Percentiles rank a stretch among this genome's conserved stretches.
These are phyloP conservation scores for Carassius carassius DNA, from an alignment of 2,113 vertebrate species.

Conservation along the genomic window DNA sequence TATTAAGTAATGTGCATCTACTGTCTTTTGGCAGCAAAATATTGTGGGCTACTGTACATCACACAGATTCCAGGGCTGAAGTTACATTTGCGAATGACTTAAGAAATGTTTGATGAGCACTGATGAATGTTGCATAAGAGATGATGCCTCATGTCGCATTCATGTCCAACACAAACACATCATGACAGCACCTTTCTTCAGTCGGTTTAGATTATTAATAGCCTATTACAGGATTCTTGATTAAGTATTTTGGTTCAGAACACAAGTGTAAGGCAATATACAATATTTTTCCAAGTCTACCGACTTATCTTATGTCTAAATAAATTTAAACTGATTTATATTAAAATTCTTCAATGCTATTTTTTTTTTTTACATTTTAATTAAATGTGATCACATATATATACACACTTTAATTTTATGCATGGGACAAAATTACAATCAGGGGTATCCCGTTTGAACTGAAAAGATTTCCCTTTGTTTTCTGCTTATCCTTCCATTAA, in stretches of 20 bases:
- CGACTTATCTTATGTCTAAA: not conserved
- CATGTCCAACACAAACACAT: not conserved
- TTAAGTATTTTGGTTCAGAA: not conserved
- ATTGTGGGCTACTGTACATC: not conserved
- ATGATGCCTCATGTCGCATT: too few species aligned
- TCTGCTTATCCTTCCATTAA: too few species aligned
- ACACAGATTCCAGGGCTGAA: slow-evolving; percentile 3
- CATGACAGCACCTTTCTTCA: not conserved
- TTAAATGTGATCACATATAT: not conserved
- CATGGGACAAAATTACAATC: too few species aligned
- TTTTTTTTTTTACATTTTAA: not conserved
- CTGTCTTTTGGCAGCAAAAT: not conserved
- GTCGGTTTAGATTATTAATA: too few species aligned
- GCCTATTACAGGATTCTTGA: not conserved
- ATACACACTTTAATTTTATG: too few species aligned
- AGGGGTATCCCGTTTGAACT: too few species aligned
- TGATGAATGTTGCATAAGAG: not conserved
- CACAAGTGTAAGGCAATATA: not conserved
- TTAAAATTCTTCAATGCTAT: not conserved
- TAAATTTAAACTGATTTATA: not conserved
- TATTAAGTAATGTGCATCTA: not conserved
- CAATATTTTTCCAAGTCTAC: not conserved
- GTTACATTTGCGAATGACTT: not conserved
- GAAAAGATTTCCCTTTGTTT: too few species aligned
- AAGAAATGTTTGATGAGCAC: not conserved